phyloP scores from a whole-genome alignment of 1,140 invertebrate genomes.

The Heliconius hewitsoni region DNA sequence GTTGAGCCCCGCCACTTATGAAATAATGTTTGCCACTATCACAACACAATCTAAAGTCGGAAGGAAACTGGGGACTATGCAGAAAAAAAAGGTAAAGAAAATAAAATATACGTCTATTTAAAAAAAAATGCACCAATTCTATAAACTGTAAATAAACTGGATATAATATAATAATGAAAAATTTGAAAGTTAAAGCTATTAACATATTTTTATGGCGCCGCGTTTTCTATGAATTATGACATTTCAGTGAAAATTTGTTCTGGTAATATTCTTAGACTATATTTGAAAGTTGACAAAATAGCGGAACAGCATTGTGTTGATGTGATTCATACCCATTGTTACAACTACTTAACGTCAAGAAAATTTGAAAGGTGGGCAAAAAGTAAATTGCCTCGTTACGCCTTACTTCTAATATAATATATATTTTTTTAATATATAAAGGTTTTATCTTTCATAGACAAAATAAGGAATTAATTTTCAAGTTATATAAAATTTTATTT shows the following conservation, averaged over 20 bases:
- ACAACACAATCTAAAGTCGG: too few relatives aligned
- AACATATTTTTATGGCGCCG: neutral
- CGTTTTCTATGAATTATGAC: neutral
- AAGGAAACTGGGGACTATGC: too few relatives aligned
- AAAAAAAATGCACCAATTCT: too few relatives aligned
- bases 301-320: neutral
- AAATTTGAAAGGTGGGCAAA: neutral
- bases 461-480: neutral
- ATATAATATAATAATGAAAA: too few relatives aligned
- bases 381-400: neutral
- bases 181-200: too few relatives aligned
- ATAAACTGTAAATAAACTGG: too few relatives aligned
- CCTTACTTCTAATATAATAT: neutral
- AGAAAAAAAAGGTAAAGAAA: too few relatives aligned
- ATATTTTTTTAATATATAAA: neutral
- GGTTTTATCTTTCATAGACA: neutral
- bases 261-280: neutral
- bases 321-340: neutral
- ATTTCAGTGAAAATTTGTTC: neutral
- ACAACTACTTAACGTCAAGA: neutral
- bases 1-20: too few relatives aligned
- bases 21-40: too few relatives aligned
- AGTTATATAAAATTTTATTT: neutral
- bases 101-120: too few relatives aligned
- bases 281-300: neutral